Conservation (phyloP, 2,113 vertebrate species). For the Bombycilla garrulus region DNA sequence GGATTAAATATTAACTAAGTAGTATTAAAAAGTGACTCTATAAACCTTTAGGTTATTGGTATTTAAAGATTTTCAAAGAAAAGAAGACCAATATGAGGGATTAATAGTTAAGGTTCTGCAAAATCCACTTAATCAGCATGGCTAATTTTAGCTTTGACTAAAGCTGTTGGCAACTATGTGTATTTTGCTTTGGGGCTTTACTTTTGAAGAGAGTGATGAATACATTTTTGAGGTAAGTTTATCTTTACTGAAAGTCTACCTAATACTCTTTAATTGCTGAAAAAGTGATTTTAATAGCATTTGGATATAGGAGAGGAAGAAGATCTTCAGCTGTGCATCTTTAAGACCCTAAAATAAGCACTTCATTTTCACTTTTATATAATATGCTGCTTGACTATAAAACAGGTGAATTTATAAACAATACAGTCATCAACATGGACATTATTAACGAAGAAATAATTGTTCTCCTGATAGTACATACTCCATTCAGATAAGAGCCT, state of each 20-base stretch:
- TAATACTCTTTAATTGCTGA: conserved; percentile 59
- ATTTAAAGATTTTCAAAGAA: conserved; percentile 44
- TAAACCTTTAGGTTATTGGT: conserved; percentile 58
- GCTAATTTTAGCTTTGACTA: conserved; percentile 71
- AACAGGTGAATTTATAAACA: neutral
- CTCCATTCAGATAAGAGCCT: neutral
- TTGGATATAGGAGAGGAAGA: conserved; percentile 31
- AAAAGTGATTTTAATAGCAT: conserved; percentile 49
- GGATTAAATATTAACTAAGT: conserved; percentile 60
- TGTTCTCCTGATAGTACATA: neutral
- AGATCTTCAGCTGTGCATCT: conserved; percentile 12
- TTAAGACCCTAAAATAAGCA: conserved; percentile 25
- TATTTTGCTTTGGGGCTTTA: conserved; percentile 61
- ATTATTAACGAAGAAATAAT: conserved; percentile 1
- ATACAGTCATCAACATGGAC: neutral
- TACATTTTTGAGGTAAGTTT: conserved; percentile 64
- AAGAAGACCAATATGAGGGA: conserved; percentile 55
- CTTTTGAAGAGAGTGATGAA: conserved; percentile 54
- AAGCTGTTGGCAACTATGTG: conserved; percentile 51
- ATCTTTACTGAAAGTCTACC: conserved; percentile 58
- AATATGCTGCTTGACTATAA: conserved; percentile 3
- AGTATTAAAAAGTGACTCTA: conserved; percentile 53
- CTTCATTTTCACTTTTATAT: conserved; percentile 34
- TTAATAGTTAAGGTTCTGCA: conserved; percentile 65
- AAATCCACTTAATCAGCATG: conserved; percentile 71